Conservation (phyloP, 2,797 vertebrate species). For the Acipenser oxyrinchus region DNA sequence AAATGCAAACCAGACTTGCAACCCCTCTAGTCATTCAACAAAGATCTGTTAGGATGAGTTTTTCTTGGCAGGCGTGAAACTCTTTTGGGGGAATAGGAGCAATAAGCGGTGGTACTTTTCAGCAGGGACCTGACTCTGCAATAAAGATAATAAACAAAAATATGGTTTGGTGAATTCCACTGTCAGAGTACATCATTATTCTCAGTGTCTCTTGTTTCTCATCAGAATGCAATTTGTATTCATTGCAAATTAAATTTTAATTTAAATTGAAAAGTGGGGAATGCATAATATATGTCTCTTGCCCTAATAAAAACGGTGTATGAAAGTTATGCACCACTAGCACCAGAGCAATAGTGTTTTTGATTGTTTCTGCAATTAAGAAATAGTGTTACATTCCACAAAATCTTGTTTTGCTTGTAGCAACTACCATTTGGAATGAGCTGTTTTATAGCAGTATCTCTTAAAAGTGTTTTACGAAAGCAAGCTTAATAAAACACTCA, state of each 20-base stretch:
- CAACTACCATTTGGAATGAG: too few relatives aligned
- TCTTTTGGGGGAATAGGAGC: not conserved
- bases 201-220: conserved; percentile 4
- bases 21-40: conserved; percentile 10
- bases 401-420: not conserved
- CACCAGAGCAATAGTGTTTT: not conserved
- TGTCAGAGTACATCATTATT: conserved; percentile 7
- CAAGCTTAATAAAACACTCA: not conserved
- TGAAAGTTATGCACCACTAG: not conserved
- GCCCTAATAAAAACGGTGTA: not conserved
- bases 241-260: conserved; percentile 14
- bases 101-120: not conserved
- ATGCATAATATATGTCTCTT: conserved; percentile 1
- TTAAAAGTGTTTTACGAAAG: not conserved
- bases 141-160: not conserved
- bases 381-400: not conserved
- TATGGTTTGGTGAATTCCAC: not conserved
- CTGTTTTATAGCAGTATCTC: not conserved
- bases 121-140: not conserved
- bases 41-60: not conserved
- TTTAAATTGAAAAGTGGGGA: conserved; percentile 12
- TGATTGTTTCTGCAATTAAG: not conserved
- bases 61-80: not conserved
- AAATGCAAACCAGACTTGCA: conserved; percentile 27
- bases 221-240: not conserved